Evolutionary conservation across 1,140 invertebrate species (phyloP).

Genomic region (Temnothorax curvispinosus): DNA sequence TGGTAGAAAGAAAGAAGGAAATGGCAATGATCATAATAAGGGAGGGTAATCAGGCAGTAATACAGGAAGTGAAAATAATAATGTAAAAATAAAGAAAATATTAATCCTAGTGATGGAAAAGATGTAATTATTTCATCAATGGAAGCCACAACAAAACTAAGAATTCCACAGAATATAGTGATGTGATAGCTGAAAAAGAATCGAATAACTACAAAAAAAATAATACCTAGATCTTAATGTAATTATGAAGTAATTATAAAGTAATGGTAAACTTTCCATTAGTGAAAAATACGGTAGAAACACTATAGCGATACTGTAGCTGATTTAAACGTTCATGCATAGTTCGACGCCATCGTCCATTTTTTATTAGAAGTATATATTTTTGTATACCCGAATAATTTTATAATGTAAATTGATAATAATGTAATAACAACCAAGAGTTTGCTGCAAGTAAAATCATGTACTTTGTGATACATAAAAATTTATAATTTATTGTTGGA

Average conservation of each 20-base stretch:
- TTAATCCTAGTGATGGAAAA: neutral
- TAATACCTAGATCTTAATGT: no score
- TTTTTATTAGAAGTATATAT: neutral
- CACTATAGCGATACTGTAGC: neutral
- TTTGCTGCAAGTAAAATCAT: neutral
- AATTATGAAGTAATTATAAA: neutral
- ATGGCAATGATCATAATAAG: neutral
- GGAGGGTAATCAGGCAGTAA: neutral
- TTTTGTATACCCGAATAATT: neutral
- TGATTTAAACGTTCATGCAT: neutral
- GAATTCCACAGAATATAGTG: neutral
- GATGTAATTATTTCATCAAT: neutral
- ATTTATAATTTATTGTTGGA: neutral
- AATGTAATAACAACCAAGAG: neutral
- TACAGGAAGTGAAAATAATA: neutral
- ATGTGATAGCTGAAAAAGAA: neutral
- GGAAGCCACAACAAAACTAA: neutral
- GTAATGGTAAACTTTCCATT: neutral
- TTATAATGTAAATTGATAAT: neutral
- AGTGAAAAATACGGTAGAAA: neutral
- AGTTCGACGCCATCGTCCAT: neutral
- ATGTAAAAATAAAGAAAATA: neutral
- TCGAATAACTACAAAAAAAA: neutral
- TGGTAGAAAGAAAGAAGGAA: neutral
- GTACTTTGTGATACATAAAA: neutral